phyloP scores from a whole-genome alignment of 2,113 vertebrate genomes.

The Hemibates koningsi region DNA sequence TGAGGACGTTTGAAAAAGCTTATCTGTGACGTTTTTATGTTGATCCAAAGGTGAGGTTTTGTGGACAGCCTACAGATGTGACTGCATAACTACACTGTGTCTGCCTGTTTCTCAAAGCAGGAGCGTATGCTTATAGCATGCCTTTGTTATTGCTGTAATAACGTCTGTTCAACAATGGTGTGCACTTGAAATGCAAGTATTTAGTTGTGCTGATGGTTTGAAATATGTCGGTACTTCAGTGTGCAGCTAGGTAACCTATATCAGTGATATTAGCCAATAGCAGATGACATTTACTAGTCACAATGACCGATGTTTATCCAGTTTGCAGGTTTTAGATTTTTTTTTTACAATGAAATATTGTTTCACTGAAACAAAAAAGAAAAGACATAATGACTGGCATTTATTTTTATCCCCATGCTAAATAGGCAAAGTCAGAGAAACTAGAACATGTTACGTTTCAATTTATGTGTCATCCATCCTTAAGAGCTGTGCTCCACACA shows the following conservation, averaged over 20 bases:
- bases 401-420: background rate
- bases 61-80: background rate
- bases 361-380: background rate
- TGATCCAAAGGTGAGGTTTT: constrained; percentile 25
- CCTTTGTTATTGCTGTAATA: background rate
- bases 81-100: background rate
- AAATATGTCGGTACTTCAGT: background rate
- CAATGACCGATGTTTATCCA: background rate
- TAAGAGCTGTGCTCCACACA: background rate
- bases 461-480: background rate
- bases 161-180: background rate
- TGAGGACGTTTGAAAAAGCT: background rate
- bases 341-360: background rate
- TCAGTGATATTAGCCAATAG: background rate
- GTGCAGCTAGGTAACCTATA: background rate
- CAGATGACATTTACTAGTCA: background rate
- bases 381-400: background rate
- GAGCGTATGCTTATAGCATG: background rate
- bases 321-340: background rate
- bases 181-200: background rate
- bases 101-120: background rate
- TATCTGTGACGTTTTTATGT: constrained; percentile 5
- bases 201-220: background rate
- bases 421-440: background rate
- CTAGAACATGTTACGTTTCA: background rate